Conservation (phyloP, 37 sponge, comb jelly and placozoan genomes). For the Spongilla lacustris region DNA sequence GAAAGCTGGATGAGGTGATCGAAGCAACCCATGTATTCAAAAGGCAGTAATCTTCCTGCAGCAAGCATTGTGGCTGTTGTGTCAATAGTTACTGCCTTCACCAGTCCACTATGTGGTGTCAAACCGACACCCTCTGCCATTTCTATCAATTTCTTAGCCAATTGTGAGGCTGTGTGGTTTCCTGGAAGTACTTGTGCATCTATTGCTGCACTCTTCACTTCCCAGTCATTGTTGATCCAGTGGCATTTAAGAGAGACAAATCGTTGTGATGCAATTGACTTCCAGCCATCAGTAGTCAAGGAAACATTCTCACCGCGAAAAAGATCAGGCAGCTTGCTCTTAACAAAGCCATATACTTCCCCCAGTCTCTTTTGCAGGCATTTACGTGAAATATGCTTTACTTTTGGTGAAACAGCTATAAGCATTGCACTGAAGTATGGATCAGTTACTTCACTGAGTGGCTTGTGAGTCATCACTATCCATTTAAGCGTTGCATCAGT, state of each 20-base stretch:
- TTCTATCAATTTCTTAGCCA: background rate
- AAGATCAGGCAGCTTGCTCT: background rate
- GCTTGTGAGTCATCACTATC: background rate
- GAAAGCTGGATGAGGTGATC: conserved; percentile 1
- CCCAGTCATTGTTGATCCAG: background rate
- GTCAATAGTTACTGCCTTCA: background rate
- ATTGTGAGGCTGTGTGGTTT: background rate
- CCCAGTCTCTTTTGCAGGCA: background rate
- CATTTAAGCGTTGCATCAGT: background rate
- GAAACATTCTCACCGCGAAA: background rate
- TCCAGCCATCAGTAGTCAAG: background rate
- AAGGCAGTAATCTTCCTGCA: background rate
- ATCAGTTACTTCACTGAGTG: background rate
- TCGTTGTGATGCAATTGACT: background rate
- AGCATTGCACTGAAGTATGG: background rate
- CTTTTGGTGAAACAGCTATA: background rate
- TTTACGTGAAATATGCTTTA: background rate
- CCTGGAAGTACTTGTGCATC: background rate
- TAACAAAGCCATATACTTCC: background rate
- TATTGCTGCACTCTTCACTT: background rate
- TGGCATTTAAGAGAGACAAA: background rate
- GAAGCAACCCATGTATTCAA: background rate
- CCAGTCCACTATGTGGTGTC: background rate
- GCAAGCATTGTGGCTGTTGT: conserved; percentile 1
- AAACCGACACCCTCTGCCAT: background rate